A percentile compares a stretch with the other conserved stretches of the same genome.
These are phyloP conservation scores for Mionectes olivaceus DNA, from an alignment of 2,797 vertebrate genomes.

Conservation along the genomic window DNA sequence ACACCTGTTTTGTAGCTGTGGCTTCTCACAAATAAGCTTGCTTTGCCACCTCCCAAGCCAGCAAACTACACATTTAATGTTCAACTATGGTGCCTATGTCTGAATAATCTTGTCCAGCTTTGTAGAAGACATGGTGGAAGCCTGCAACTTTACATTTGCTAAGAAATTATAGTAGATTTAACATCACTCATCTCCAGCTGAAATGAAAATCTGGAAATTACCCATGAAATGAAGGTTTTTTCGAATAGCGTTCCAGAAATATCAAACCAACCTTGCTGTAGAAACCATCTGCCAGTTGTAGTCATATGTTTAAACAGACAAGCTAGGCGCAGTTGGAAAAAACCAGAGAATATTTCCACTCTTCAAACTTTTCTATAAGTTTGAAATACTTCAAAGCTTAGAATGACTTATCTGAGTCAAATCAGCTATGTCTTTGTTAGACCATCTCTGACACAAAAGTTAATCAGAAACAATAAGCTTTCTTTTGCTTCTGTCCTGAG, in stretches of 20 bases:
- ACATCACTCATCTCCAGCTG: background rate
- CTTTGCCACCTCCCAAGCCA: background rate
- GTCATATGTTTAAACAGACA: background rate
- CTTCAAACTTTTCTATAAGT: background rate
- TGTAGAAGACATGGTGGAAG: background rate
- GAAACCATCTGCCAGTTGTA: background rate
- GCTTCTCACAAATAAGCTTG: background rate
- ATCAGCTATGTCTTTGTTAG: constrained; percentile 19
- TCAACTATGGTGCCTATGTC: background rate
- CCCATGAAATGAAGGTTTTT: background rate
- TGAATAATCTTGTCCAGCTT: background rate
- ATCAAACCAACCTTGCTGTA: background rate
- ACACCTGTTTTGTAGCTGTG: background rate
- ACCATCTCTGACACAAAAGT: background rate
- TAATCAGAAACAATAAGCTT: constrained; percentile 15
- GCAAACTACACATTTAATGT: background rate
- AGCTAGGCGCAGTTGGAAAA: constrained; percentile 1
- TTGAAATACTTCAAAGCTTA: constrained; percentile 35
- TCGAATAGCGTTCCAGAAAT: background rate
- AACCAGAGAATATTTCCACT: background rate
- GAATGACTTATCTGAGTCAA: background rate
- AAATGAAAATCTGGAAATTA: background rate
- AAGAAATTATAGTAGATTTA: background rate
- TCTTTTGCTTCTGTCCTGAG: background rate
- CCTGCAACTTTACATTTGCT: background rate